phyloP scores from a whole-genome alignment of 23 tunicate species.

The Styela clava region DNA sequence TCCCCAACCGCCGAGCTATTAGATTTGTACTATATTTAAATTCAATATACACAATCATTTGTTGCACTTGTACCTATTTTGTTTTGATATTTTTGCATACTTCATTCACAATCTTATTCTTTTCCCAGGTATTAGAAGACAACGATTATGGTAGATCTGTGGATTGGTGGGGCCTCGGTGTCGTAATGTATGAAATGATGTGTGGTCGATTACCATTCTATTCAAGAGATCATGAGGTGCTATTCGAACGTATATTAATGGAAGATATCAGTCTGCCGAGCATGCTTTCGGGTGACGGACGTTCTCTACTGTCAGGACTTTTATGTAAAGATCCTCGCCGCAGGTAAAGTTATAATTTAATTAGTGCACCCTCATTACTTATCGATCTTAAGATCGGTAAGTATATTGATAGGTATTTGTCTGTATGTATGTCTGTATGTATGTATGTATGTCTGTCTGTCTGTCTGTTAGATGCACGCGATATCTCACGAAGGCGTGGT shows the following conservation, averaged over 20 bases:
- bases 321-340: slow-evolving; percentile 65
- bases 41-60: too few relatives aligned
- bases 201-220: slow-evolving; percentile 94
- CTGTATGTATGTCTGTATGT: too few relatives aligned
- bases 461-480: too few relatives aligned
- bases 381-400: too few relatives aligned
- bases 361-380: not conserved
- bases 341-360: slow-evolving; percentile 37
- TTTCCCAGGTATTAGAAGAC: slow-evolving; percentile 93
- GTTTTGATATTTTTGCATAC: too few relatives aligned
- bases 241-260: slow-evolving; percentile 83
- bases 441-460: too few relatives aligned
- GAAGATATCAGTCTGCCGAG: slow-evolving; percentile 65
- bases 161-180: slow-evolving; percentile 98
- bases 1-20: too few relatives aligned
- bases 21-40: too few relatives aligned
- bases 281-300: slow-evolving; percentile 50
- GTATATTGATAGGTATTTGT: too few relatives aligned
- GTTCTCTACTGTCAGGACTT: slow-evolving; percentile 53
- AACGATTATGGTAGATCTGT: slow-evolving; percentile 94
- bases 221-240: slow-evolving; percentile 77
- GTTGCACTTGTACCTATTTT: too few relatives aligned
- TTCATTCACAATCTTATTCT: too few relatives aligned
- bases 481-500: too few relatives aligned
- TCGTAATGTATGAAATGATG: slow-evolving; percentile 97